A percentile compares a stretch with the other conserved stretches of the same genome.
These are phyloP conservation scores for Poeciliopsis turrubarensis DNA, from an alignment of 2,113 vertebrate genomes.

Conservation along the genomic window DNA sequence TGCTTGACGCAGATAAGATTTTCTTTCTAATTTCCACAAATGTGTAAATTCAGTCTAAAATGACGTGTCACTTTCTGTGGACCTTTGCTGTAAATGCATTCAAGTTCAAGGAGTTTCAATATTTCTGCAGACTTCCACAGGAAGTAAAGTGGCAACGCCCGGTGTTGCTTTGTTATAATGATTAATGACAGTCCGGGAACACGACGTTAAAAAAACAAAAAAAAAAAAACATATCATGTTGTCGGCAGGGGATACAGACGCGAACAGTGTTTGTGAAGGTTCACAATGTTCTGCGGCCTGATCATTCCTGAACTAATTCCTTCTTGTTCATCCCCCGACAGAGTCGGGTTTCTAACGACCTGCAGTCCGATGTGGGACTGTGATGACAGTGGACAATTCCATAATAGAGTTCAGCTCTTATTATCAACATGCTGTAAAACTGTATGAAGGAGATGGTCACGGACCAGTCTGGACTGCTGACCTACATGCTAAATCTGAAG, in stretches of 20 bases:
- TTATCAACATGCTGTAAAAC: conserved; percentile 50
- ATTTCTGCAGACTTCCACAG: conserved; percentile 3
- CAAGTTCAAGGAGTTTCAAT: conserved; percentile 10
- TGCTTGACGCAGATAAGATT: neutral
- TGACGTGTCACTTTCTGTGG: conserved; percentile 6
- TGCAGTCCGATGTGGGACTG: conserved; percentile 44
- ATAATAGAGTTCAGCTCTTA: conserved; percentile 49
- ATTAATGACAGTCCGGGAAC: conserved; percentile 60
- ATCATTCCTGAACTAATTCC: conserved; percentile 77
- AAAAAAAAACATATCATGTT: conserved; percentile 65
- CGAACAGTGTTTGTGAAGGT: conserved; percentile 62
- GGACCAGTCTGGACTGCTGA: conserved; percentile 26
- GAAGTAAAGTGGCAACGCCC: neutral
- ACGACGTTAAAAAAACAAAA: conserved; percentile 73
- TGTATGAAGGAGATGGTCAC: conserved; percentile 37
- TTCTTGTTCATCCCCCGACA: conserved; percentile 61
- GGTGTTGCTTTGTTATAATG: conserved; percentile 55
- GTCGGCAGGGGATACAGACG: conserved; percentile 56
- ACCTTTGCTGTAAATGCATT: conserved; percentile 32
- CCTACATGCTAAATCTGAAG: conserved; percentile 28
- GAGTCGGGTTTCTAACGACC: conserved; percentile 68
- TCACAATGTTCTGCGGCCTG: conserved; percentile 67
- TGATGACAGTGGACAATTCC: conserved; percentile 65
- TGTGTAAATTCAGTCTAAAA: conserved; percentile 17
- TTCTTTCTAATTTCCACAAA: neutral